These are phyloP conservation scores for Siniperca knerii DNA, from an alignment of 2,113 vertebrate species.

Conservation along the genomic window DNA sequence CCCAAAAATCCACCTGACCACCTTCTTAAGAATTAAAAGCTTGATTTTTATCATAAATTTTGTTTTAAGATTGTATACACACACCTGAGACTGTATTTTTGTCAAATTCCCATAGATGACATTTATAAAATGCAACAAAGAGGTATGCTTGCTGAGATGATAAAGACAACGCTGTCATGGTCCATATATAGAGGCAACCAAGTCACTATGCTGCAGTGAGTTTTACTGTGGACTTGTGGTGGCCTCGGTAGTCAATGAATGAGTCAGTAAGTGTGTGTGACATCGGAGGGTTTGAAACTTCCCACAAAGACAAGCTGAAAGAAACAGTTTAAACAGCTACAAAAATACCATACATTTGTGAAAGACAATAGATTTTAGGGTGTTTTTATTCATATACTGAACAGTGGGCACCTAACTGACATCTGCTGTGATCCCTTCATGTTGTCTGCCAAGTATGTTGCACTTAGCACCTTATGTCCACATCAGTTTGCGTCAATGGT, in stretches of 20 bases:
- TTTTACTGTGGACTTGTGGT: background rate
- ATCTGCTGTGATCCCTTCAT: background rate
- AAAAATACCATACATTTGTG: background rate
- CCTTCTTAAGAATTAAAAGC: background rate
- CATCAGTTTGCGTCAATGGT: background rate
- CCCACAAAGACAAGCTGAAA: slow-evolving; percentile 16
- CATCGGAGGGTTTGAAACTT: background rate
- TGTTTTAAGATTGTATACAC: background rate
- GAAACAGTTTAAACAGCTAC: background rate
- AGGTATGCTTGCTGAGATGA: background rate
- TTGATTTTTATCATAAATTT: background rate
- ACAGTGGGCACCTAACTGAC: background rate
- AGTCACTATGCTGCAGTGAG: background rate
- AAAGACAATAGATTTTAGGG: background rate
- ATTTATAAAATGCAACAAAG: background rate
- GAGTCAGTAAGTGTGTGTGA: background rate
- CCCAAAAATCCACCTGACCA: background rate
- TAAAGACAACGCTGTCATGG: background rate
- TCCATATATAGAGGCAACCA: background rate
- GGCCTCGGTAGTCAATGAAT: background rate
- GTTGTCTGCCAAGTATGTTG: background rate
- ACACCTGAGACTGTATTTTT: background rate
- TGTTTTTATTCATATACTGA: background rate
- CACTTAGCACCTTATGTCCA: slow-evolving; percentile 2
- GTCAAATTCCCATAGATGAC: background rate